Conservation (phyloP, 2,888 invertebrate species). For the Gastracanthus pulcherrimus region DNA sequence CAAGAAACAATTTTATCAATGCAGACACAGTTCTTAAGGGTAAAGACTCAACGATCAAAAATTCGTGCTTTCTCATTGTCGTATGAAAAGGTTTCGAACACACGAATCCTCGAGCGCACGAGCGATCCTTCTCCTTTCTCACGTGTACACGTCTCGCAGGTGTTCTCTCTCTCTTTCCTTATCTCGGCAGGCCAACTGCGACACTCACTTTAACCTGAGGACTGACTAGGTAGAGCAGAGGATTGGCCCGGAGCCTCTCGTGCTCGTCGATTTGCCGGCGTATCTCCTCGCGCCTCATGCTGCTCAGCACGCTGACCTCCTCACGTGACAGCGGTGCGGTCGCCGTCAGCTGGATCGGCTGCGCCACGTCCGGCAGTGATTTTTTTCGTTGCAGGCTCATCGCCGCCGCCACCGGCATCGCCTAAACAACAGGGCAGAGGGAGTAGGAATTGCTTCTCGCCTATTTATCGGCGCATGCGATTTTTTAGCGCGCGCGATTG, state of each 20-base stretch:
- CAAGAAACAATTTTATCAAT: too few relatives aligned
- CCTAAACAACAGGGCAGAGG: conserved; percentile 79
- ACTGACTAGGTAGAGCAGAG: conserved; percentile 96
- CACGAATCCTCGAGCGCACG: too few relatives aligned
- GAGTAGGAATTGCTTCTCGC: conserved; percentile 51
- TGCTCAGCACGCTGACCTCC: conserved; percentile 96
- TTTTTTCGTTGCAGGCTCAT: conserved; percentile 93
- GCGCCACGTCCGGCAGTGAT: conserved; percentile 94
- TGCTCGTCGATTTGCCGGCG: conserved; percentile 93
- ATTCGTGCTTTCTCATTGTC: too few relatives aligned
- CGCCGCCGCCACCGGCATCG: conserved; percentile 87
- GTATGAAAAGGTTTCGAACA: too few relatives aligned
- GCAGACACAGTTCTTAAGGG: too few relatives aligned
- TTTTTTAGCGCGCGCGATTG: neutral
- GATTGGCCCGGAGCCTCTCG: conserved; percentile 95
- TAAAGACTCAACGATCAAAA: too few relatives aligned
- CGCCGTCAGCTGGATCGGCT: conserved; percentile 88
- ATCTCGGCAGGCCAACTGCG: neutral
- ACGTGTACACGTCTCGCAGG: too few relatives aligned
- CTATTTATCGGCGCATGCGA: neutral
- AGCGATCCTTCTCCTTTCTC: too few relatives aligned
- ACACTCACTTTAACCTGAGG: conserved; percentile 95
- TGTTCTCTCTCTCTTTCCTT: neutral
- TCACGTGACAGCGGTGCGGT: conserved; percentile 94
- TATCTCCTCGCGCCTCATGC: conserved; percentile 95